These are phyloP conservation scores for Drosophila phalerata DNA, from an alignment of 2,888 invertebrate species.

Conservation along the genomic window DNA sequence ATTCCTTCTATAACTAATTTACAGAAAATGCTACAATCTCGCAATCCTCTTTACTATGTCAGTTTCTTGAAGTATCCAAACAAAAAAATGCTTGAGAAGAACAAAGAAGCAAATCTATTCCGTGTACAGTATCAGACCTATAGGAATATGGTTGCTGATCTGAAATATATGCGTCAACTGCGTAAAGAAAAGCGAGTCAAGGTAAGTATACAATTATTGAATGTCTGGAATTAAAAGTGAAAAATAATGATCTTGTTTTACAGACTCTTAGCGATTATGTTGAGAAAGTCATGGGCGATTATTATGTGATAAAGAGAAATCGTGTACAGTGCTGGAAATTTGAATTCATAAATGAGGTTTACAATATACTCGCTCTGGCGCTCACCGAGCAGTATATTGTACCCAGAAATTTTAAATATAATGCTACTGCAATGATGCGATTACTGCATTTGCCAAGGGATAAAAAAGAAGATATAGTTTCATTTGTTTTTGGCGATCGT, in stretches of 20 bases:
- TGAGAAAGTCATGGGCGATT: constrained; percentile 83
- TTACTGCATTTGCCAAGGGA: constrained; percentile 72
- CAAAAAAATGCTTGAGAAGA: constrained; percentile 61
- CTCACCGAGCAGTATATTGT: constrained; percentile 72
- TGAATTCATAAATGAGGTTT: constrained; percentile 83
- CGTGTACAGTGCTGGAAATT: constrained; percentile 85
- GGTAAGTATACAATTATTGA: constrained; percentile 45
- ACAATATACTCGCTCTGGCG: constrained; percentile 80
- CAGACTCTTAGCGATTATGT: constrained; percentile 65
- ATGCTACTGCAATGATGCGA: constrained; percentile 39
- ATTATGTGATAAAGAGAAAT: constrained; percentile 80
- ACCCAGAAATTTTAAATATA: constrained; percentile 25
- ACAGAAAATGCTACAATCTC: constrained; percentile 84
- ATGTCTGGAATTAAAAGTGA: too few relatives aligned
- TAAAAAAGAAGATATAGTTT: constrained; percentile 69
- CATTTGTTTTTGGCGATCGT: constrained; percentile 82
- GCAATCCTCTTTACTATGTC: constrained; percentile 81
- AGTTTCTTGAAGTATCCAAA: constrained; percentile 74
- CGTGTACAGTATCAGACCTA: constrained; percentile 83
- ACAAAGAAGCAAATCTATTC: constrained; percentile 74
- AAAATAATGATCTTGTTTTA: too few relatives aligned
- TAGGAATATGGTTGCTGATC: constrained; percentile 79
- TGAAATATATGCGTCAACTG: constrained; percentile 68
- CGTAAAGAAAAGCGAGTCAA: constrained; percentile 61
- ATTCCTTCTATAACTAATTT: not conserved